Percentiles rank a stretch among this genome's conserved stretches.
Conservation (phyloP, 2,113 vertebrate species). For the Grammomys dolichurus region DNA sequence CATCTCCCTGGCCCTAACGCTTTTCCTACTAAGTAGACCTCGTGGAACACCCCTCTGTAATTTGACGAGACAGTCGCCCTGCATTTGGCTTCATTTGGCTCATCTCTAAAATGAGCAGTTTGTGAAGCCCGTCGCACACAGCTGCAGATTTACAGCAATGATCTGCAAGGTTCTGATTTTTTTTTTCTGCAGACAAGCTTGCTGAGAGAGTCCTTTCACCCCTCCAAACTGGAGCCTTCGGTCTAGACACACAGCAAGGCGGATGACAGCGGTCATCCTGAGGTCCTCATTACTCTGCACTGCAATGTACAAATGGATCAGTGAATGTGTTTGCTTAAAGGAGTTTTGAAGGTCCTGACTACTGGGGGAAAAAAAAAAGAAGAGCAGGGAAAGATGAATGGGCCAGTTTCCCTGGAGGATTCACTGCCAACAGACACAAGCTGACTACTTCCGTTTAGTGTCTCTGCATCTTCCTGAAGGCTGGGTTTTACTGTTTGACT, state of each 20-base stretch:
- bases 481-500: slow-evolving; percentile 66
- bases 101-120: neutral
- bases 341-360: neutral
- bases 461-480: slow-evolving; percentile 61
- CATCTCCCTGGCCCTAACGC: neutral
- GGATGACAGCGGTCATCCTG: neutral
- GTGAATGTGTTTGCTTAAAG: slow-evolving; percentile 22
- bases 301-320: neutral
- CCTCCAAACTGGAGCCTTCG: neutral
- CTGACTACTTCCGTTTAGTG: slow-evolving; percentile 40
- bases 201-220: neutral
- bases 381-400: slow-evolving; percentile 18
- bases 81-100: neutral
- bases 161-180: neutral
- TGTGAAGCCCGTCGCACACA: neutral
- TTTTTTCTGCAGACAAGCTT: neutral
- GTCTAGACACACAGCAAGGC: neutral
- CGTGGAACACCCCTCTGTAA: neutral
- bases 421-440: neutral
- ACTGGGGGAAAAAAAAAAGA: slow-evolving; percentile 18
- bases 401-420: neutral
- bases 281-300: neutral
- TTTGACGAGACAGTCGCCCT: neutral
- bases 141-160: neutral
- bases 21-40: slow-evolving; percentile 5